Evolutionary conservation across 1,140 invertebrate species (phyloP).

Genomic region (Drosophila nebulosa): DNA sequence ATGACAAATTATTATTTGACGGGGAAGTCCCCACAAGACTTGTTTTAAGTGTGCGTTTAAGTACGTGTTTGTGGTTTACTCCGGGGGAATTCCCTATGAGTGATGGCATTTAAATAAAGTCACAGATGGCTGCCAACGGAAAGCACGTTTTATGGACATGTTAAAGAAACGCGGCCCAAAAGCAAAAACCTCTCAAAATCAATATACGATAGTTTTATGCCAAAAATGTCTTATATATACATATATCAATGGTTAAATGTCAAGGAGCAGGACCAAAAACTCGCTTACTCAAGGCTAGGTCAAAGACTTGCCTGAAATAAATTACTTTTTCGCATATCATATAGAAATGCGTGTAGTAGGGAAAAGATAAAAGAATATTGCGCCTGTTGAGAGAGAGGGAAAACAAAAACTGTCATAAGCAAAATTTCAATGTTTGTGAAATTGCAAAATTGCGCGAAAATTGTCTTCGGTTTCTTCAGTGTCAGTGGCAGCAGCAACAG

Average conservation of each 20-base stretch:
- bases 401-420: constrained; percentile 54
- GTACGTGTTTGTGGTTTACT: constrained; percentile 45
- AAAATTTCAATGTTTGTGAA: constrained; percentile 17
- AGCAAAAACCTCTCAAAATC: background rate
- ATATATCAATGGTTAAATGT: constrained; percentile 1
- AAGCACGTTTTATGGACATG: constrained; percentile 45
- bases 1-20: constrained; percentile 53
- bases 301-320: constrained; percentile 1
- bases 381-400: constrained; percentile 9
- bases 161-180: no score
- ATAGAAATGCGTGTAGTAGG: background rate
- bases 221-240: background rate
- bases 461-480: constrained; percentile 50
- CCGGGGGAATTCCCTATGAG: constrained; percentile 9
- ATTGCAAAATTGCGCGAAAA: constrained; percentile 62
- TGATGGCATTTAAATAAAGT: constrained; percentile 51
- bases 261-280: constrained; percentile 19
- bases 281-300: constrained; percentile 10
- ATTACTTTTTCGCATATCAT: constrained; percentile 5
- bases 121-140: constrained; percentile 17
- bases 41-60: constrained; percentile 36
- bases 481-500: constrained; percentile 31
- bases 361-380: constrained; percentile 18
- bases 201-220: background rate
- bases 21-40: background rate